phyloP scores from a whole-genome alignment of 2,113 vertebrate species.

The Ariopsis seemanni region DNA sequence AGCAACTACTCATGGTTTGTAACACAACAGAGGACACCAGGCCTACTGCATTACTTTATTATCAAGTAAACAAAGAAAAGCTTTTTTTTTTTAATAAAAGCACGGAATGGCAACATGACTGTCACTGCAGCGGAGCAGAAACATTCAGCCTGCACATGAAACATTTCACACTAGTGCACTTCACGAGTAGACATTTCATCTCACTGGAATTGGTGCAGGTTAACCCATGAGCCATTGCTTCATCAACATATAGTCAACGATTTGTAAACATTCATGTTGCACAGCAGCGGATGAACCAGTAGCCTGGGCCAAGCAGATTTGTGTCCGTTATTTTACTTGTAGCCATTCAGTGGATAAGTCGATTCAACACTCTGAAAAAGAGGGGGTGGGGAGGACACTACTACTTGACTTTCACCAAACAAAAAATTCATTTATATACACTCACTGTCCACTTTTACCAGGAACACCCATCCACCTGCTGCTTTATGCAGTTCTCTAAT shows the following conservation, averaged over 20 bases:
- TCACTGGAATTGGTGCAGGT: not conserved
- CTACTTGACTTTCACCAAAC: too few relatives aligned
- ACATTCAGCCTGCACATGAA: not conserved
- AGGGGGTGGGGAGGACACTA: too few relatives aligned
- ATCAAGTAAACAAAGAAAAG: conserved; percentile 19
- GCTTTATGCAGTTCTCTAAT: too few relatives aligned
- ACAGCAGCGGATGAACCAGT: not conserved
- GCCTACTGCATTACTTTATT: conserved; percentile 1
- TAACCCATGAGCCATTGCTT: not conserved
- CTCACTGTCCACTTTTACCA: too few relatives aligned
- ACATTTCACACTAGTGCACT: not conserved
- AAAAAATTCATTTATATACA: too few relatives aligned
- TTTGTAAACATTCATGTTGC: not conserved
- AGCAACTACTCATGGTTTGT: not conserved
- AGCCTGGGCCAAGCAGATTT: not conserved
- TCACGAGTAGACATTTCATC: not conserved
- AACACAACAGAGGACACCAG: not conserved
- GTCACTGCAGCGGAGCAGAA: not conserved
- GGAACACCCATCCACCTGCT: too few relatives aligned
- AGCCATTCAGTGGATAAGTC: too few relatives aligned
- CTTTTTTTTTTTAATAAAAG: not conserved
- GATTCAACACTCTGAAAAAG: not conserved
- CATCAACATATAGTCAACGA: not conserved
- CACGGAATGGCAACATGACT: conserved; percentile 41
- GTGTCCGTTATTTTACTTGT: not conserved